These are phyloP conservation scores for Urocyon cinereoargenteus DNA, from an alignment of 2,797 vertebrate genomes.

Conservation along the genomic window DNA sequence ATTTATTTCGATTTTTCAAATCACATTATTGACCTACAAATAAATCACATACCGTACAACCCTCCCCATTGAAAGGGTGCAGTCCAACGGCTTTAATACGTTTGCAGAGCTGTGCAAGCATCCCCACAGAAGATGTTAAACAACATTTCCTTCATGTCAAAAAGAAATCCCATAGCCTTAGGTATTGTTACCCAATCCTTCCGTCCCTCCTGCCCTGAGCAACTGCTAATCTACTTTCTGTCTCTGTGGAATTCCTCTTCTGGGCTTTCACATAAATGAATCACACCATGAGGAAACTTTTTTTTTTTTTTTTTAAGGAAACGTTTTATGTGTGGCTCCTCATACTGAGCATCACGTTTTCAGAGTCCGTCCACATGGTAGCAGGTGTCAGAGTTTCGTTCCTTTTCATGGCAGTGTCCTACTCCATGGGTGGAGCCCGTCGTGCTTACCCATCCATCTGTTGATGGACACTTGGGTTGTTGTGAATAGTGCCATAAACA, in stretches of 20 bases:
- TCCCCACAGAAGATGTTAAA: accelerated
- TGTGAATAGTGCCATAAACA: accelerated
- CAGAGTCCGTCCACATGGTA: not conserved
- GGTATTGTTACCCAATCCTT: accelerated
- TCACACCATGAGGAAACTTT: not conserved
- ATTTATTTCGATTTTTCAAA: accelerated
- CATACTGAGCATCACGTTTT: not conserved
- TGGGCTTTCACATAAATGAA: not conserved
- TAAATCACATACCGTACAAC: accelerated
- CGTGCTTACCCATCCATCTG: accelerated
- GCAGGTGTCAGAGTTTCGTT: not conserved
- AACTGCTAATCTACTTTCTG: not conserved
- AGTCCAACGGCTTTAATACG: accelerated
- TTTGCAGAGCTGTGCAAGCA: accelerated
- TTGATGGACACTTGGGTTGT: not conserved
- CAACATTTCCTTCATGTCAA: accelerated
- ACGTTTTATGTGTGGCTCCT: not conserved
- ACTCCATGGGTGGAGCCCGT: not conserved
- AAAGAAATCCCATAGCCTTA: accelerated
- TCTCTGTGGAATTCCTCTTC: not conserved
- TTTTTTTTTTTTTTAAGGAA: too few species aligned
- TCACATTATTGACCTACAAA: accelerated
- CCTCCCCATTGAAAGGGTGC: too few species aligned
- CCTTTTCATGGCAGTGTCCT: not conserved
- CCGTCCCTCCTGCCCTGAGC: too few species aligned